Evolutionary conservation across 1,140 invertebrate genomes (phyloP).

Genomic region (Campoletis sonorensis): DNA sequence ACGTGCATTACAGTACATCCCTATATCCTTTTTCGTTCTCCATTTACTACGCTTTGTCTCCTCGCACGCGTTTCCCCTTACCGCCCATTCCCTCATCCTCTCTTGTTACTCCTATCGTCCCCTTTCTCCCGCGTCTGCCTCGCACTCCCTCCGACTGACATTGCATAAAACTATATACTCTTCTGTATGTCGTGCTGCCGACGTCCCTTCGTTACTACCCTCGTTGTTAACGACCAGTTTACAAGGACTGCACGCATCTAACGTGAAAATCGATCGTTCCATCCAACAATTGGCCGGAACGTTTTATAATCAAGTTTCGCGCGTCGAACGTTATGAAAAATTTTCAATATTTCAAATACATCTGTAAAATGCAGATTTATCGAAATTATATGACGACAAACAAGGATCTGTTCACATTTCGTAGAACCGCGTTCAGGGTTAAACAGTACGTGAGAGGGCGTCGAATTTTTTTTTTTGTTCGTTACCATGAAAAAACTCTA

Average conservation of each 20-base stretch:
- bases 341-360: not conserved
- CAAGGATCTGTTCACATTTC: no score
- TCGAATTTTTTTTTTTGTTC: not conserved
- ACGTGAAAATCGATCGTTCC: slow-evolving; percentile 1
- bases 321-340: not conserved
- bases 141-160: slow-evolving; percentile 41
- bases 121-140: slow-evolving; percentile 43
- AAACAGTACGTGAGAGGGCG: no score
- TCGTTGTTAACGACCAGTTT: slow-evolving; percentile 30
- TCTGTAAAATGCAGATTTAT: not conserved
- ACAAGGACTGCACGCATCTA: slow-evolving; percentile 14
- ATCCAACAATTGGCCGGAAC: not conserved
- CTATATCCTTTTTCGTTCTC: slow-evolving; percentile 40
- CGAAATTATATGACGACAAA: not conserved
- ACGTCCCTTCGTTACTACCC: slow-evolving; percentile 22
- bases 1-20: slow-evolving; percentile 48
- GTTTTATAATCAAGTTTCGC: not conserved
- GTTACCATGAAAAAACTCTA: not conserved
- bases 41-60: slow-evolving; percentile 45
- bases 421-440: no score
- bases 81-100: slow-evolving; percentile 46
- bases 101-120: slow-evolving; percentile 13
- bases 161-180: slow-evolving; percentile 27
- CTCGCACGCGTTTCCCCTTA: slow-evolving; percentile 33
- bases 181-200: slow-evolving; percentile 4